Evolutionary conservation across 2,113 vertebrate genomes (phyloP).

Genomic region (Vimba vimba): DNA sequence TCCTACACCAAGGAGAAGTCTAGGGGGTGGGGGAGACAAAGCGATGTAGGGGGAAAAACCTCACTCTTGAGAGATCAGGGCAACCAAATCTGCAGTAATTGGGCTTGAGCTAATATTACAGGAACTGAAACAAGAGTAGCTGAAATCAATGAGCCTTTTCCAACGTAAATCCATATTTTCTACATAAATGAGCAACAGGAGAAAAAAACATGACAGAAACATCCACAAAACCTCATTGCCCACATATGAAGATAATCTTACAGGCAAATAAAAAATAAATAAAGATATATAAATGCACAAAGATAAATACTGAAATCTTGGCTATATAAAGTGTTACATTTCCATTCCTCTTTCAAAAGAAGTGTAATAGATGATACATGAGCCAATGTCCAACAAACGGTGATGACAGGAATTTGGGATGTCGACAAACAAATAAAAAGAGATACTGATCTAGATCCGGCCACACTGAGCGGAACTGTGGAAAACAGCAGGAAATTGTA

Average conservation of each 20-base stretch:
- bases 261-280: conserved; percentile 37
- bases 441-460: conserved; percentile 13
- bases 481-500: conserved; percentile 46
- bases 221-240: conserved; percentile 75
- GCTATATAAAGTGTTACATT: conserved; percentile 19
- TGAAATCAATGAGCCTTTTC: conserved; percentile 78
- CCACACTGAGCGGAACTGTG: conserved; percentile 22
- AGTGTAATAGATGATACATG: conserved; percentile 22
- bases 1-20: conserved; percentile 61
- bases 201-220: conserved; percentile 70
- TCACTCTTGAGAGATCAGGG: conserved; percentile 69
- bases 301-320: conserved; percentile 25
- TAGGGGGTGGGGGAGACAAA: conserved; percentile 36
- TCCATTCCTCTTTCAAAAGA: conserved; percentile 14
- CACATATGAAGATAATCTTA: conserved; percentile 58
- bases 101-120: conserved; percentile 82
- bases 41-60: conserved; percentile 56
- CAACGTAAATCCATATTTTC: conserved; percentile 77
- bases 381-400: conserved; percentile 10
- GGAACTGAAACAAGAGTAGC: conserved; percentile 78
- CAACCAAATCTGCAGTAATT: conserved; percentile 82
- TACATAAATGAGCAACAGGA: conserved; percentile 65
- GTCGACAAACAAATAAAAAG: conserved; percentile 34
- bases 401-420: conserved; percentile 34
- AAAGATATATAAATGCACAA: conserved; percentile 36